These are phyloP conservation scores for Tapirus indicus DNA, from an alignment of 2,797 vertebrate species.

Conservation along the genomic window DNA sequence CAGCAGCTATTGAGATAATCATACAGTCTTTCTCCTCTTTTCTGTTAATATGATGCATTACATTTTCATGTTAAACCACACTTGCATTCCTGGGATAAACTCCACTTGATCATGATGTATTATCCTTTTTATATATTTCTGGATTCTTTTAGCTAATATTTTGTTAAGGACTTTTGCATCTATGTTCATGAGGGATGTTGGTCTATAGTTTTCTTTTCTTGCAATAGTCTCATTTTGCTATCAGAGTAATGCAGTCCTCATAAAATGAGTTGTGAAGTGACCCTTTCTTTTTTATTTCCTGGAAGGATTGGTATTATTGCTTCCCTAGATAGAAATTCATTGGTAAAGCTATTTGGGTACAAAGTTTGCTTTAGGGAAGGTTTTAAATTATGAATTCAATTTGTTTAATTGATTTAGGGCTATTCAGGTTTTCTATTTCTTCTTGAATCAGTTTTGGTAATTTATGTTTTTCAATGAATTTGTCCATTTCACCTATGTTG, in stretches of 20 bases:
- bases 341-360: neutral
- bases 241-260: neutral
- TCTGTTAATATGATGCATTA: neutral
- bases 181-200: neutral
- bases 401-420: neutral
- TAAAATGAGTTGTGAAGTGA: neutral
- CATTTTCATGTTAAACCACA: neutral
- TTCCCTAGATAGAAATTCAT: neutral
- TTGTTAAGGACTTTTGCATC: neutral
- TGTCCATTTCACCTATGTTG: neutral
- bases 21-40: neutral
- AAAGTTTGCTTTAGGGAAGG: neutral
- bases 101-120: neutral
- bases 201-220: neutral
- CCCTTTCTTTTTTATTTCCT: neutral
- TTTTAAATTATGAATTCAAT: neutral
- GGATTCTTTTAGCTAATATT: neutral
- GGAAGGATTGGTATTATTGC: neutral
- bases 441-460: slow-evolving; percentile 7
- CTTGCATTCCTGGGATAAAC: neutral
- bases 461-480: neutral
- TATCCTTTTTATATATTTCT: neutral
- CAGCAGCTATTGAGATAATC: neutral
- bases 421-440: neutral
- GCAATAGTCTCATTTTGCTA: neutral